Conservation (phyloP, 2,797 vertebrate genomes). For the Hirundo rustica region DNA sequence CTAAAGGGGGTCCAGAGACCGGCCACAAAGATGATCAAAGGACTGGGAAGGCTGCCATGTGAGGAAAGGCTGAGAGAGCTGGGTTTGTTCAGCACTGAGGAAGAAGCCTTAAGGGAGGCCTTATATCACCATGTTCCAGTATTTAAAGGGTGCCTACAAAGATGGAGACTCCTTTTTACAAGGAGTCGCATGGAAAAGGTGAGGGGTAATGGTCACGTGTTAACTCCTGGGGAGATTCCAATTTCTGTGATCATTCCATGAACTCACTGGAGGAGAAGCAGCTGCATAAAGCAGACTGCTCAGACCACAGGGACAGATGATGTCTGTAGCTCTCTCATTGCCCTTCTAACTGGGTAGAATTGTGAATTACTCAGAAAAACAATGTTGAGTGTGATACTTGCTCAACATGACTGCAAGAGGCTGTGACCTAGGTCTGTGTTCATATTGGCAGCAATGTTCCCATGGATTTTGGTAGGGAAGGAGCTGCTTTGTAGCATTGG, state of each 20-base stretch:
- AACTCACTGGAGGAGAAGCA: constrained; percentile 1
- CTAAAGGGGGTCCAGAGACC: neutral
- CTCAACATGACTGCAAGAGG: neutral
- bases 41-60: neutral
- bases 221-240: neutral
- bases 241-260: neutral
- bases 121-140: neutral
- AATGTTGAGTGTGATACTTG: neutral
- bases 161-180: neutral
- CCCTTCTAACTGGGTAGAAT: neutral
- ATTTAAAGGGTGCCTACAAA: neutral
- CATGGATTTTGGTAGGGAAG: neutral
- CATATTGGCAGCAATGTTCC: neutral
- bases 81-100: neutral
- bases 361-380: neutral
- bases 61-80: neutral
- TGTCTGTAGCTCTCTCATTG: neutral
- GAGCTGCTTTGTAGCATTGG: neutral
- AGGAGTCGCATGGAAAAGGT: neutral
- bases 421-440: neutral
- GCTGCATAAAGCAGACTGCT: constrained; percentile 33
- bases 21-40: neutral
- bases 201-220: neutral
- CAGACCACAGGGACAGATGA: neutral
- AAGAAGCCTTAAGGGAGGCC: neutral